These are phyloP conservation scores for Aphidius ervi DNA, from an alignment of 1,140 invertebrate species.

Conservation along the genomic window DNA sequence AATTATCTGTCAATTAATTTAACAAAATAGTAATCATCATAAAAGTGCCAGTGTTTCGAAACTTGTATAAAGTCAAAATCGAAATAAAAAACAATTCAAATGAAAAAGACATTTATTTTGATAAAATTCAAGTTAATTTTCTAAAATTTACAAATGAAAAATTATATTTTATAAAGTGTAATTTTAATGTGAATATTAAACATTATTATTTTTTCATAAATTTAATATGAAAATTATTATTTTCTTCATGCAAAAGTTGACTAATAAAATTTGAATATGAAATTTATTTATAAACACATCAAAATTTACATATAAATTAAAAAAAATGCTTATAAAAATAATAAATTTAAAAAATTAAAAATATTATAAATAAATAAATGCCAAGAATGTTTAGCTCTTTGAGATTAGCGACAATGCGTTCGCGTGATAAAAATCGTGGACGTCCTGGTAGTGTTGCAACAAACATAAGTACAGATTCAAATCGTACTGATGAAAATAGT, in stretches of 20 bases:
- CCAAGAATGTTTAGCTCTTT: constrained; percentile 50
- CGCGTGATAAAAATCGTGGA: constrained; percentile 43
- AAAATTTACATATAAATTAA: neutral
- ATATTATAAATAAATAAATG: constrained; percentile 17
- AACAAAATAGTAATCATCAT: too few species aligned
- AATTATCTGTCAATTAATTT: too few species aligned
- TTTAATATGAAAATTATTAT: constrained; percentile 11
- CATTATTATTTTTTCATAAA: neutral
- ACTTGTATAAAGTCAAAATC: too few species aligned
- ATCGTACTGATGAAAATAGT: constrained; percentile 30
- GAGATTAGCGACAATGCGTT: constrained; percentile 47
- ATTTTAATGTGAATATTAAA: neutral
- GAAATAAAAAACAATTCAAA: too few species aligned
- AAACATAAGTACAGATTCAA: constrained; percentile 43
- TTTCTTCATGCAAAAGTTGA: constrained; percentile 1
- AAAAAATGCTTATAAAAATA: neutral
- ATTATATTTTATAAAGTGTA: too few species aligned
- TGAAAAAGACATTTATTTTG: too few species aligned
- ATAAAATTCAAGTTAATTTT: too few species aligned
- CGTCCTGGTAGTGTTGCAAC: constrained; percentile 50
- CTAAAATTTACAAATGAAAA: too few species aligned
- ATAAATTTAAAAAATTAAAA: constrained; percentile 3
- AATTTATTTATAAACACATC: constrained; percentile 14
- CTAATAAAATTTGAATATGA: constrained; percentile 7
- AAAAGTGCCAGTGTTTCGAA: too few species aligned